A percentile compares a stretch with the other conserved stretches of the same genome.
Conservation (phyloP, 2,113 vertebrate genomes). For the Brienomyrus brachyistius region DNA sequence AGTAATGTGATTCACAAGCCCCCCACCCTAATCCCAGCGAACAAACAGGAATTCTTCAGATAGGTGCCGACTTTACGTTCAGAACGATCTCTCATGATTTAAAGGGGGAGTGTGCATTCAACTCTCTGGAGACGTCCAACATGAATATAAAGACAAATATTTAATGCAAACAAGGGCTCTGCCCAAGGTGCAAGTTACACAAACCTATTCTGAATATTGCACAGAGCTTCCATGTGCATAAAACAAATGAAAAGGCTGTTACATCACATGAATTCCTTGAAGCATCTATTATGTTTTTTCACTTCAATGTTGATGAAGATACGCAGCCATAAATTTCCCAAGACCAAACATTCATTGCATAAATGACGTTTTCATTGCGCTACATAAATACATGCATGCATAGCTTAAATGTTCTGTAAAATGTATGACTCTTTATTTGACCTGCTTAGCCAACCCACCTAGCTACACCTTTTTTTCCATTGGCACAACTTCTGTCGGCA, state of each 20-base stretch:
- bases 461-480: neutral
- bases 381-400: neutral
- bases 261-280: neutral
- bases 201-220: neutral
- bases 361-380: neutral
- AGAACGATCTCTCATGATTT: neutral
- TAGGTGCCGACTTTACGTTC: neutral
- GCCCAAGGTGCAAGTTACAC: neutral
- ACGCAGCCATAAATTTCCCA: neutral
- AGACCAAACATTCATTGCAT: neutral
- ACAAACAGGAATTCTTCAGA: neutral
- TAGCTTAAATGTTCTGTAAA: neutral
- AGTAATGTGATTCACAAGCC: no score
- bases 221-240: neutral
- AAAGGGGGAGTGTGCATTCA: neutral
- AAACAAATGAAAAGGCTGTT: neutral
- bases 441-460: neutral
- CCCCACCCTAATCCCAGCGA: neutral
- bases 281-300: neutral
- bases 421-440: neutral
- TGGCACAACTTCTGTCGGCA: neutral
- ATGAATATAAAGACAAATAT: neutral
- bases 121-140: neutral
- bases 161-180: neutral
- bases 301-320: neutral